Conservation (phyloP, 1,140 invertebrate species). For the Venturia canescens region DNA sequence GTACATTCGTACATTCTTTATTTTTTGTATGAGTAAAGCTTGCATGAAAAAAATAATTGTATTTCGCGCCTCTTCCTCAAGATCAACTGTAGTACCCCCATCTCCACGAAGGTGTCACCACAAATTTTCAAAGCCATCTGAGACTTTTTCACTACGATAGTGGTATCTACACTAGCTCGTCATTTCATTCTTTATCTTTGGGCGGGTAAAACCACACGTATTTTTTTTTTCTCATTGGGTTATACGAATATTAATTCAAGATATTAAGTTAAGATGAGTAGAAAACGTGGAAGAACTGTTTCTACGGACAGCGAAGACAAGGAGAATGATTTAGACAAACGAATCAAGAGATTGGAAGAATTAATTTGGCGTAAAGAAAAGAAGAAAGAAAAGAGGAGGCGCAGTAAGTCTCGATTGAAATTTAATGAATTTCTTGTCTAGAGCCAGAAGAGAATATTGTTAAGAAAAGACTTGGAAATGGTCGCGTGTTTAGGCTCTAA, state of each 20-base stretch:
- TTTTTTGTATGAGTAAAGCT: no score
- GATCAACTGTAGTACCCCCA: no score
- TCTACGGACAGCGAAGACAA: no score
- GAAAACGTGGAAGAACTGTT: constrained; percentile 1
- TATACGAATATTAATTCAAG: no score
- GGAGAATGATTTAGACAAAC: background rate
- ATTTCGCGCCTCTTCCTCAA: no score
- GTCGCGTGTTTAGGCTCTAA: constrained; percentile 35
- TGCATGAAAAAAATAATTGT: no score
- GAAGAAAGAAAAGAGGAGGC: constrained; percentile 12
- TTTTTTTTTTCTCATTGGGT: background rate
- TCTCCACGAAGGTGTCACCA: no score
- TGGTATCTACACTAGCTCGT: no score
- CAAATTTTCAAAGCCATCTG: background rate
- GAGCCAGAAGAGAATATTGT: no score
- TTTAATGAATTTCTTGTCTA: no score
- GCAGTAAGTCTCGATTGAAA: constrained; percentile 15
- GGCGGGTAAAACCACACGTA: constrained; percentile 36
- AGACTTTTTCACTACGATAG: background rate
- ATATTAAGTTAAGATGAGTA: background rate
- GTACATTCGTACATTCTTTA: no score
- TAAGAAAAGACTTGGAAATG: background rate
- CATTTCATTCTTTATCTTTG: constrained; percentile 3
- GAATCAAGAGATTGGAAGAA: constrained; percentile 25
- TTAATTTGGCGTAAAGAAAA: background rate